Base-by-base conservation (phyloP, 2,797 vertebrate genomes). In the Sebastes hubbsi region DNA sequence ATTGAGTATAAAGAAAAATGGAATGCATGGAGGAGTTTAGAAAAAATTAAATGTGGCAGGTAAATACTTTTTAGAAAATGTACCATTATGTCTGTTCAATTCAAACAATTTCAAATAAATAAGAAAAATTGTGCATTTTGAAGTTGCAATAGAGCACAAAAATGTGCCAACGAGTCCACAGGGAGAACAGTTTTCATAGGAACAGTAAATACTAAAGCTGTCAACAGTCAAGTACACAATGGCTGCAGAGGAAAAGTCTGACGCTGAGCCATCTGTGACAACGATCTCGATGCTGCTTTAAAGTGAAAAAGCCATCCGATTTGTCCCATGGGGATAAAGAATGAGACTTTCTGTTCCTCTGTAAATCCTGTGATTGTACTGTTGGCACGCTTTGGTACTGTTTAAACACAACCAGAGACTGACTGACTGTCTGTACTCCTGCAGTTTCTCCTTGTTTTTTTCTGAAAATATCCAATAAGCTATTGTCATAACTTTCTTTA, bases 221-320 rank as follows among this genome's bases (percentile, higher is more conserved):
- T 38, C 4, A 10, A 32, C 42, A 80, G 72, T 76, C 60, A 72
- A 72, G 77, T 54, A 54, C 71, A 77, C 72, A 75, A n/a, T 65
- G 70, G 82, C 46, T 78, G 54, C 36, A 58, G 77, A 81, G 71
- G 58, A 78, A 73, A 61, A 73, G 72, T 71, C 64, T 72, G 72
- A 87, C 25, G 5, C 74, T 83, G 80, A 84, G 66, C 75, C 75
- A 78, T 89, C 76, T 80, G 79, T 80, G 87, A 85, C 68, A 82
- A 85, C 75, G 72, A 87, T 84, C 83, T 73, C 56, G 27, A 11
- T 22, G 71, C 72, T 55, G 81, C 77, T 84, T 91, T 78, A 55
- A 80, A 81, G 80, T 76, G 55, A 70, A 84, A 84, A 89, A 89
- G 74, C 74, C 86, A 87, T 88, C 85, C 84, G 70, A 85, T 74